Conservation (phyloP, 2,888 invertebrate genomes). For the Neoascia interrupta region DNA sequence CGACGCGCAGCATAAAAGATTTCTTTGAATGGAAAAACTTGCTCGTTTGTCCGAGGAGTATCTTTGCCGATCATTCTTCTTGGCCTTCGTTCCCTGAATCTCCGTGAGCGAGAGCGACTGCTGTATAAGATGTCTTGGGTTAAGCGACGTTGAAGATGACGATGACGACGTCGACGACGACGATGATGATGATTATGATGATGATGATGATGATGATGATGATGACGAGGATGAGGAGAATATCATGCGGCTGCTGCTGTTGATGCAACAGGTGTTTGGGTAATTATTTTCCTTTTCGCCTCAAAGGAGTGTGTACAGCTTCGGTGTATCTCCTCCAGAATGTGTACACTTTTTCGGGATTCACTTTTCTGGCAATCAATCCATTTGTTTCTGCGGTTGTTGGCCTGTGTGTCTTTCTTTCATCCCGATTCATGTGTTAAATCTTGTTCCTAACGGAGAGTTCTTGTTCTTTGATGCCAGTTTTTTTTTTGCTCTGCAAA, state of each 20-base stretch:
- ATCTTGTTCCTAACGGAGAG: slow-evolving; percentile 58
- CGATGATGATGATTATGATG: too few relatives aligned
- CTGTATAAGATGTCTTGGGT: slow-evolving; percentile 33
- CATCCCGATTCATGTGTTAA: slow-evolving; percentile 40
- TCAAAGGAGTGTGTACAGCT: slow-evolving; percentile 30
- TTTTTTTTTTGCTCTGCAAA: neutral
- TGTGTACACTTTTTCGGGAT: slow-evolving; percentile 46
- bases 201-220: too few relatives aligned
- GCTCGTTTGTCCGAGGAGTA: slow-evolving; percentile 14
- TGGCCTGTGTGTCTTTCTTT: slow-evolving; percentile 29
- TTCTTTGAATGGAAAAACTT: slow-evolving; percentile 40
- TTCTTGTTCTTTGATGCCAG: slow-evolving; percentile 22
- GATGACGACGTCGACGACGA: slow-evolving; percentile 43
- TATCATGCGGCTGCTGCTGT: slow-evolving; percentile 31
- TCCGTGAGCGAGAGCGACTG: slow-evolving; percentile 36
- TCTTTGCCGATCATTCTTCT: slow-evolving; percentile 40
- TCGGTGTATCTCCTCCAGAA: too few relatives aligned
- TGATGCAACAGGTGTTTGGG: slow-evolving; percentile 67
- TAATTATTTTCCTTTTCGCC: slow-evolving; percentile 65
- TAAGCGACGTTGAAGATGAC: slow-evolving; percentile 54
- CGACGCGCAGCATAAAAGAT: slow-evolving; percentile 13
- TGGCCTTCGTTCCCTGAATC: neutral
- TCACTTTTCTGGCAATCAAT: slow-evolving; percentile 53
- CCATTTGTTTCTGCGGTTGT: slow-evolving; percentile 24
- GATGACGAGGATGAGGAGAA: slow-evolving; percentile 34